phyloP scores from a whole-genome alignment of 2,888 invertebrate genomes.

The Muschampia plurimacula region DNA sequence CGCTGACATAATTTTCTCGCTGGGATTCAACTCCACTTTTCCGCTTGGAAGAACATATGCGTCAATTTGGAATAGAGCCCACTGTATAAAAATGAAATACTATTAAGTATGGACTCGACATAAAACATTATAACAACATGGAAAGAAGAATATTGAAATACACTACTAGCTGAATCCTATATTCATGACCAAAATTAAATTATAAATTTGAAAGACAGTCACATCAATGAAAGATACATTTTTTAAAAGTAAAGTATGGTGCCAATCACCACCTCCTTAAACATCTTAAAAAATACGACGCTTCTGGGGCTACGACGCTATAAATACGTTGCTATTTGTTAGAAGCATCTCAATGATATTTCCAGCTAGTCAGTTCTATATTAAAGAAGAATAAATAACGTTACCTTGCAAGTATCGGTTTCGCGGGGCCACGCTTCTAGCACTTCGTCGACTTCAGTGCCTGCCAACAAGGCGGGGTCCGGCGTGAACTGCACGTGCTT shows the following conservation, averaged over 20 bases:
- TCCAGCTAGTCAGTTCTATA: not conserved
- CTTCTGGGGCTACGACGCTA: too few species aligned
- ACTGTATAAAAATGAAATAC: slow-evolving; percentile 72
- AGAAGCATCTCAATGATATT: too few species aligned
- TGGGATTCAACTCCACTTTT: slow-evolving; percentile 84
- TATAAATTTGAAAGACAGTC: too few species aligned
- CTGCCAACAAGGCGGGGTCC: slow-evolving; percentile 67
- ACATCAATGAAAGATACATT: too few species aligned
- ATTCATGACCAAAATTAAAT: too few species aligned
- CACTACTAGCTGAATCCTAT: too few species aligned
- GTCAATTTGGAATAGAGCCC: slow-evolving; percentile 87
- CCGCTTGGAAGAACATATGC: slow-evolving; percentile 76
- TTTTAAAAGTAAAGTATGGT: too few species aligned
- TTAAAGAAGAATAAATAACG: not conserved
- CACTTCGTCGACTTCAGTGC: slow-evolving; percentile 73
- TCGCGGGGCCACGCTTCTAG: slow-evolving; percentile 79
- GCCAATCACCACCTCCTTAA: too few species aligned
- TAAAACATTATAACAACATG: too few species aligned
- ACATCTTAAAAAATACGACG: too few species aligned
- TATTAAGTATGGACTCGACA: not conserved
- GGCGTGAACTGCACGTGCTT: slow-evolving; percentile 84
- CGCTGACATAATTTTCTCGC: slow-evolving; percentile 83
- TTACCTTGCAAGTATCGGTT: slow-evolving; percentile 77
- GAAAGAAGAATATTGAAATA: too few species aligned
- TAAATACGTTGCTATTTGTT: too few species aligned